phyloP scores from a whole-genome alignment of 2,113 vertebrate genomes.

The Cephalopterus ornatus region DNA sequence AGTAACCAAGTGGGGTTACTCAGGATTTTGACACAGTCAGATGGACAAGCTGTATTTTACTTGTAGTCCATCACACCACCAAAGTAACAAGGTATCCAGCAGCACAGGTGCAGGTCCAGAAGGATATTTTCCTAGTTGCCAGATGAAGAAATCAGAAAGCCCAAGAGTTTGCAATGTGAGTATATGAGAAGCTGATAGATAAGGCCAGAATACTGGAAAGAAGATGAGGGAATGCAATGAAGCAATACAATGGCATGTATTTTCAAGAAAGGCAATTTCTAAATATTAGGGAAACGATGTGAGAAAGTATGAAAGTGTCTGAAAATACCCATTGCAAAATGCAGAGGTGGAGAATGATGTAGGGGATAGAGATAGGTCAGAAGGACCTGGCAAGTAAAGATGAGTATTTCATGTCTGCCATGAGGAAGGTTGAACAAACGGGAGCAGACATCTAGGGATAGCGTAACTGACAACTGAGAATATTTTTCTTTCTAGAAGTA shows the following conservation, averaged over 20 bases:
- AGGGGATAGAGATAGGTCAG: not conserved
- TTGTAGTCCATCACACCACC: not conserved
- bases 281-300: not conserved
- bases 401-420: not conserved
- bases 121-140: not conserved
- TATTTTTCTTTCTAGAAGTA: not conserved
- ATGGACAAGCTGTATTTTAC: not conserved
- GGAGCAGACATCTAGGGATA: not conserved
- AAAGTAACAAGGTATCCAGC: not conserved
- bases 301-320: not conserved
- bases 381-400: not conserved
- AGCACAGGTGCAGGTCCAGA: not conserved
- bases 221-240: not conserved
- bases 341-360: not conserved
- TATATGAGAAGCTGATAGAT: not conserved
- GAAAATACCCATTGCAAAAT: not conserved
- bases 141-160: not conserved
- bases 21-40: not conserved
- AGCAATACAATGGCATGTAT: not conserved
- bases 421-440: not conserved
- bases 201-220: not conserved
- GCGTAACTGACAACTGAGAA: not conserved
- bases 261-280: not conserved
- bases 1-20: not conserved
- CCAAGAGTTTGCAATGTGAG: not conserved